Evolutionary conservation across 2,113 vertebrate species (phyloP).

Genomic region (Origma solitaria): DNA sequence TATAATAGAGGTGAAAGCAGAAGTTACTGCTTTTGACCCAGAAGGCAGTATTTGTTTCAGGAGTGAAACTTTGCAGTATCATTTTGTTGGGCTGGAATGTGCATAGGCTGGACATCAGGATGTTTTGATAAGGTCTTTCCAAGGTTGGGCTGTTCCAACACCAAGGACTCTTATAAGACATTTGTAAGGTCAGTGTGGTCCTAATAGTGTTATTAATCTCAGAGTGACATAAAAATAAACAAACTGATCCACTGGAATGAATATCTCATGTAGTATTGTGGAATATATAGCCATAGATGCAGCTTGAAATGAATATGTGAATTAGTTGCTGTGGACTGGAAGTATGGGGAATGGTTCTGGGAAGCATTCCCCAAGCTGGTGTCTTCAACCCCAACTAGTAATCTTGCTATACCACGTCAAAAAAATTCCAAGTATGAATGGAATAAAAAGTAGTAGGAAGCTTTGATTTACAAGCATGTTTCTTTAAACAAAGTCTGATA

Average conservation of each 20-base stretch:
- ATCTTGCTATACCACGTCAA: not conserved
- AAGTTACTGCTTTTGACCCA: not conserved
- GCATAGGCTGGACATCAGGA: not conserved
- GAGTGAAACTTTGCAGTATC: not conserved
- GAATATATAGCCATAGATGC: not conserved
- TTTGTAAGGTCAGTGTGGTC: not conserved
- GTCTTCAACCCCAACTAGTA: not conserved
- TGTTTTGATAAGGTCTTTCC: not conserved
- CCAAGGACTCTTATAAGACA: not conserved
- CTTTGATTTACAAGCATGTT: not conserved
- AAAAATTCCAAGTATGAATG: not conserved
- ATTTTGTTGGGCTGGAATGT: constrained; percentile 13
- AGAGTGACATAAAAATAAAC: not conserved
- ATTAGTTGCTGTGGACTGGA: not conserved
- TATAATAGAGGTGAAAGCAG: not conserved
- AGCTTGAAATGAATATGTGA: not conserved
- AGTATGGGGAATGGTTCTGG: not conserved
- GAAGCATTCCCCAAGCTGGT: not conserved
- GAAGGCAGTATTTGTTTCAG: not conserved
- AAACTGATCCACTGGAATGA: not conserved
- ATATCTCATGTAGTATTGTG: not conserved
- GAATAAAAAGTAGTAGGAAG: not conserved
- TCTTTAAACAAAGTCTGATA: not conserved
- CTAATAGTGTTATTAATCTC: not conserved
- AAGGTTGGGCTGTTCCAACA: not conserved